A percentile compares a stretch with the other conserved stretches of the same genome.
phyloP scores from a whole-genome alignment of 1,140 invertebrate genomes.

The Prorops nasuta region DNA sequence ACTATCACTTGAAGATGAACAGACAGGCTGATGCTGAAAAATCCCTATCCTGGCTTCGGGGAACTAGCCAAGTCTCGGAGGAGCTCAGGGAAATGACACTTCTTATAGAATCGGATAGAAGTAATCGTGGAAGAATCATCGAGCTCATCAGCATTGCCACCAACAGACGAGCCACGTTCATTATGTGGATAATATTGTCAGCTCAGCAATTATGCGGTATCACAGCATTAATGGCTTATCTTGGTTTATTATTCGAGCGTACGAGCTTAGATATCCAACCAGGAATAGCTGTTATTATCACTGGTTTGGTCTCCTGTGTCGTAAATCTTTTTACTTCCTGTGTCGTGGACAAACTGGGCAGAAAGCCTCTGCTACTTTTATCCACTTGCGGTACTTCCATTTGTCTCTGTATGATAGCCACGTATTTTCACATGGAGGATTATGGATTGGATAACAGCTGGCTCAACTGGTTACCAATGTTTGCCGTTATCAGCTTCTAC shows the following conservation, averaged over 20 bases:
- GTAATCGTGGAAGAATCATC: constrained; percentile 39
- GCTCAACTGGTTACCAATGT: constrained; percentile 60
- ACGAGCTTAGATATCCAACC: not conserved
- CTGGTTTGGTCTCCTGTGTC: not conserved
- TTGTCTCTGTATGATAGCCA: constrained; percentile 17
- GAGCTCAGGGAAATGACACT: not conserved
- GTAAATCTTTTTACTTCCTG: not conserved
- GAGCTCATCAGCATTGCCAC: constrained; percentile 52
- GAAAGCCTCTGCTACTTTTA: constrained; percentile 3
- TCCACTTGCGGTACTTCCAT: constrained; percentile 44
- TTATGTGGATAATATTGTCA: not conserved
- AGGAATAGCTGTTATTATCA: not conserved
- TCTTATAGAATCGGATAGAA: constrained; percentile 6
- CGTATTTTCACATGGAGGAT: constrained; percentile 34
- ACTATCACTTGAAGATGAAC: constrained; percentile 61
- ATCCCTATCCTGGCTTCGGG: constrained; percentile 1
- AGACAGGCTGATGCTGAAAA: not conserved
- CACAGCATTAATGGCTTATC: not conserved
- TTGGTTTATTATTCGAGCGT: not conserved
- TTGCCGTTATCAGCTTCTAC: constrained; percentile 62
- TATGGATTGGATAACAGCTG: not conserved
- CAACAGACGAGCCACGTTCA: constrained; percentile 51
- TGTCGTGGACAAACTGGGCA: constrained; percentile 8
- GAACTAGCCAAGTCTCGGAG: not conserved
- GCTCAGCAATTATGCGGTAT: constrained; percentile 15